Conservation (phyloP, 2,797 vertebrate species). For the Anomalospiza imberbis region DNA sequence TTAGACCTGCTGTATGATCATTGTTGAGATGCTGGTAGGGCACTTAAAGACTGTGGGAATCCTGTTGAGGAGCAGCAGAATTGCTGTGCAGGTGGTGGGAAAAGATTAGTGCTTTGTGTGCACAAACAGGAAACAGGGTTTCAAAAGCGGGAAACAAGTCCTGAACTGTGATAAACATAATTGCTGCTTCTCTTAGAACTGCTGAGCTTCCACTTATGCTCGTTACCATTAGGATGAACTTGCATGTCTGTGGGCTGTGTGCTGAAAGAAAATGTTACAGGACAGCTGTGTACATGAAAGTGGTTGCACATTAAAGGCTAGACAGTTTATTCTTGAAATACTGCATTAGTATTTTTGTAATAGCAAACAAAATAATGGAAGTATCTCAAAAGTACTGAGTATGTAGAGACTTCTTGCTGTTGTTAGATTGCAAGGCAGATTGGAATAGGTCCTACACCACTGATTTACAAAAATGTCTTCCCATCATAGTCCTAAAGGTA, state of each 20-base stretch:
- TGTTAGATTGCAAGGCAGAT: neutral
- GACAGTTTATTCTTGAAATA: neutral
- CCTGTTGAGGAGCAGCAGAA: neutral
- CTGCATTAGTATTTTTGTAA: neutral
- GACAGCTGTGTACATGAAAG: neutral
- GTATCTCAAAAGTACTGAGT: neutral
- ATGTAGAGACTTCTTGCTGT: neutral
- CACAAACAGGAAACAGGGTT: slow-evolving; percentile 44
- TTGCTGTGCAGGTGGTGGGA: neutral
- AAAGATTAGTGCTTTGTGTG: slow-evolving; percentile 20
- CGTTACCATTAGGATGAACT: neutral
- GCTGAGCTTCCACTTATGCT: neutral
- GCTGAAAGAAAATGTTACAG: neutral
- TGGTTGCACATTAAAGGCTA: neutral
- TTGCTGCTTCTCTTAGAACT: neutral
- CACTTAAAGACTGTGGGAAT: neutral
- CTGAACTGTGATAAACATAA: slow-evolving; percentile 12
- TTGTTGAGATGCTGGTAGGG: accelerated
- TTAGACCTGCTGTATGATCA: neutral
- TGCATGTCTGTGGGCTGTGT: neutral
- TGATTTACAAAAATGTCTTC: neutral
- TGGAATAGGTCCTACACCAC: neutral
- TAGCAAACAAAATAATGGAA: neutral
- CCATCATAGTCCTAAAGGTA: neutral
- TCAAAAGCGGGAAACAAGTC: slow-evolving; percentile 33